Base-by-base conservation (phyloP, 2,888 invertebrate species). In the Theodoxus fluviatilis region DNA sequence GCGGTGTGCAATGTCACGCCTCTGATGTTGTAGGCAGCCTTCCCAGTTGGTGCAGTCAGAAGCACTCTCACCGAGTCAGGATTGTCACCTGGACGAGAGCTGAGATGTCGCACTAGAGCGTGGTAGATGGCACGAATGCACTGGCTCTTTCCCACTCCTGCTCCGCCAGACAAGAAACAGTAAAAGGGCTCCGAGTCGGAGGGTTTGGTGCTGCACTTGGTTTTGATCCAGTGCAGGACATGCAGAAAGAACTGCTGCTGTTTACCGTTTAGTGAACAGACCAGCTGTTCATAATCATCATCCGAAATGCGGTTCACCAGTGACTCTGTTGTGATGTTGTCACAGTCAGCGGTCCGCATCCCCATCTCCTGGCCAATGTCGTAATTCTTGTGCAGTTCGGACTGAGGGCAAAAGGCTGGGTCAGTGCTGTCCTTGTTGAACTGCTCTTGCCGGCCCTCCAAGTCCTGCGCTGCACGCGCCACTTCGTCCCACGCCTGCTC, bases 71-170 rank as follows among this genome's bases (percentile, higher is more conserved):
- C 12, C 22, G 52, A 52, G n/a, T 52, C 52, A 52, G 52, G 52
- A 52, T 52, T 52, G 52, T 52, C 52, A 15, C 52, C 52, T 15
- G 52, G 52, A 52, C 52, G 52, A n/a, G 12, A 52, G 52, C 52
- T 52, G 52, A 52, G 52, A n/a, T 52, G 22, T 7, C n/a, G 52
- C n/a, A 52, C 52, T 6, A 52, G 52, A n/a, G 52, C 52, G 22
- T 52, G 52, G 52, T 52, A 52, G n/a, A 52, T 52, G 52, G 52
- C 52, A 52, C 7, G 52, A 7, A 52, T n/a, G n/a, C 52, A 52
- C 7, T n/a, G 52, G n/a, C 52, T 52, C 52, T 52, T 52, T 52
- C 52, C 52, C 7, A 52, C 52, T 15, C 52, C 52, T 52, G 52
- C 52, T 52, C 52, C 52, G 7, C 52, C 52, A 15, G 52, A 52